These are phyloP conservation scores for Cheilosia scutellata DNA, from an alignment of 2,888 invertebrate genomes.

Conservation along the genomic window DNA sequence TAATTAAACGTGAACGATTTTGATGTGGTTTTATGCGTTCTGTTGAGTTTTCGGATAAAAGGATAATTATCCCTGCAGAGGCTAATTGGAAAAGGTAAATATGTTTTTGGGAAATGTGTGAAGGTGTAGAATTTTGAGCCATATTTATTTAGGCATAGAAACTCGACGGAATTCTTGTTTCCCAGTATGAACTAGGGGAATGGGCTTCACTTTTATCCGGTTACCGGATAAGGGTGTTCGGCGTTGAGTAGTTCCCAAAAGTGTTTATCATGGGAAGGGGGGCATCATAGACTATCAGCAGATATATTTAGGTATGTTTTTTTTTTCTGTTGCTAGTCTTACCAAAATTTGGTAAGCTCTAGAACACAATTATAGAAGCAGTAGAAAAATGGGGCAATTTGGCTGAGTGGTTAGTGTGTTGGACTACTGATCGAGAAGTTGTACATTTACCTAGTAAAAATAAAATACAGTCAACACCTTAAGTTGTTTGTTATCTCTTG, in stretches of 20 bases:
- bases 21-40: conserved; percentile 24
- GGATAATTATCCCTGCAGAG: conserved; percentile 7
- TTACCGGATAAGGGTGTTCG: neutral
- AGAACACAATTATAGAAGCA: too few species aligned
- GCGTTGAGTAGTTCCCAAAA: neutral
- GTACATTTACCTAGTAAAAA: too few species aligned
- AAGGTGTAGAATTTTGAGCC: neutral
- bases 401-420: too few species aligned
- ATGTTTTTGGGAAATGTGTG: neutral
- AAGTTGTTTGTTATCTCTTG: too few species aligned
- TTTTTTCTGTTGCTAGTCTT: too few species aligned
- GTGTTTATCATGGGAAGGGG: neutral
- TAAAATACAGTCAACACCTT: too few species aligned
- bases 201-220: neutral
- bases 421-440: too few species aligned
- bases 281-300: too few species aligned
- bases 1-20: conserved; percentile 39
- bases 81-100: neutral
- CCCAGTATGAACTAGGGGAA: neutral
- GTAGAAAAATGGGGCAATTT: too few species aligned
- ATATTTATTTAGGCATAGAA: neutral
- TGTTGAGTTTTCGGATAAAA: neutral
- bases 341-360: too few species aligned
- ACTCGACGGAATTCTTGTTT: neutral
- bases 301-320: too few species aligned